Evolutionary conservation across 1,140 invertebrate species (phyloP).

Genomic region (Zophobas morio): DNA sequence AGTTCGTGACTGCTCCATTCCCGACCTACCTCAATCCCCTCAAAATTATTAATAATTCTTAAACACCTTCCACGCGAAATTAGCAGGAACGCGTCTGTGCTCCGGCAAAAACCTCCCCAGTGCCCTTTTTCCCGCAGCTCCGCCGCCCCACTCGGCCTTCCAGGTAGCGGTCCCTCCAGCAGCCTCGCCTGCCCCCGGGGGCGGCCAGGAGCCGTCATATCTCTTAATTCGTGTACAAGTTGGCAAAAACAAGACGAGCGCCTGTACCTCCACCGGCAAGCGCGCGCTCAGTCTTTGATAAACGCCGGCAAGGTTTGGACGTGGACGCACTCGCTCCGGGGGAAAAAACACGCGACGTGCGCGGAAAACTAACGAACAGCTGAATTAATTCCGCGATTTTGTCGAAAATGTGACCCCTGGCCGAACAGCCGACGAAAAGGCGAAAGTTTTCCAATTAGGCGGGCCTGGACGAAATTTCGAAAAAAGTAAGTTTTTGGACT

Average conservation of each 20-base stretch:
- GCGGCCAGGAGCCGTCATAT: conserved; percentile 1
- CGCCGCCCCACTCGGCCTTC: background rate
- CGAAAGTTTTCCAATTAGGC: conserved; percentile 14
- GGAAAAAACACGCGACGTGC: conserved; percentile 35
- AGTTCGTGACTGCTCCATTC: no score
- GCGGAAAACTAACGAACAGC: background rate
- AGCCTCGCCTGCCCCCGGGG: background rate
- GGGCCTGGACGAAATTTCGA: conserved; percentile 1
- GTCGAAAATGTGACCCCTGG: conserved; percentile 4
- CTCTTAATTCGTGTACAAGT: conserved; percentile 23
- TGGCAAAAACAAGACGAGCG: conserved; percentile 36
- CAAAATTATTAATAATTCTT: no score
- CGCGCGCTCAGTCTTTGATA: conserved; percentile 40
- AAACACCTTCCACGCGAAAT: no score
- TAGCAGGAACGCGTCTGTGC: no score
- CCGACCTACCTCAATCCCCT: no score
- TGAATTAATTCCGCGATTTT: background rate
- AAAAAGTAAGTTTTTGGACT: background rate
- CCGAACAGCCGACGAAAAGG: background rate
- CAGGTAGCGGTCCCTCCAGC: background rate
- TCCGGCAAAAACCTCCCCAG: no score
- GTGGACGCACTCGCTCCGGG: conserved; percentile 19
- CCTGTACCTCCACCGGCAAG: conserved; percentile 6
- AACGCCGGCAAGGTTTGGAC: conserved; percentile 34
- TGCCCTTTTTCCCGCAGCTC: no score